Conservation (phyloP, 2,888 invertebrate genomes). For the Lasioglossum oenotherae region DNA sequence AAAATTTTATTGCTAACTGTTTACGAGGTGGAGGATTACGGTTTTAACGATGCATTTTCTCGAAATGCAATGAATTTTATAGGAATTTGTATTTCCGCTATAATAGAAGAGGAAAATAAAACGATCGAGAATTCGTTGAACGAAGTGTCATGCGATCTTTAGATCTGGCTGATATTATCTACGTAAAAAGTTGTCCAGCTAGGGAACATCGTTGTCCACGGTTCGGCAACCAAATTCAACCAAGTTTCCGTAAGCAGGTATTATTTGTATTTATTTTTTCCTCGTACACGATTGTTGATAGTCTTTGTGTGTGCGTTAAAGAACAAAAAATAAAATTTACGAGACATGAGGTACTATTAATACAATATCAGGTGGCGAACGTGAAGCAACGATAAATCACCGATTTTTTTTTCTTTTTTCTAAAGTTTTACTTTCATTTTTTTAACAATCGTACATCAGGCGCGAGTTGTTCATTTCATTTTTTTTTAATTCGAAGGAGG, state of each 20-base stretch:
- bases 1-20: conserved; percentile 6
- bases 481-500: not conserved
- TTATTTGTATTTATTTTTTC: not conserved
- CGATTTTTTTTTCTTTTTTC: not conserved
- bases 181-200: not conserved
- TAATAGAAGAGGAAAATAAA: conserved; percentile 22
- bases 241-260: not conserved
- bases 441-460: not conserved
- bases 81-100: conserved; percentile 19
- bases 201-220: not conserved
- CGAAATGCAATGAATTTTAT: not conserved
- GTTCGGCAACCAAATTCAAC: not conserved
- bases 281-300: conserved; percentile 16
- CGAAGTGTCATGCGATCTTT: not conserved
- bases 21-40: not conserved
- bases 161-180: conserved; percentile 16
- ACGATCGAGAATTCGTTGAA: conserved; percentile 19
- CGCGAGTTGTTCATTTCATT: not conserved
- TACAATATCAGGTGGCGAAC: not conserved
- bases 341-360: not conserved
- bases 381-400: not conserved
- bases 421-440: conserved; percentile 9
- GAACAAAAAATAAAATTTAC: not conserved
- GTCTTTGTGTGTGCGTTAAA: conserved; percentile 21
- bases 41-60: conserved; percentile 11